Conservation (phyloP, 1,140 invertebrate species). For the Sipha flava region DNA sequence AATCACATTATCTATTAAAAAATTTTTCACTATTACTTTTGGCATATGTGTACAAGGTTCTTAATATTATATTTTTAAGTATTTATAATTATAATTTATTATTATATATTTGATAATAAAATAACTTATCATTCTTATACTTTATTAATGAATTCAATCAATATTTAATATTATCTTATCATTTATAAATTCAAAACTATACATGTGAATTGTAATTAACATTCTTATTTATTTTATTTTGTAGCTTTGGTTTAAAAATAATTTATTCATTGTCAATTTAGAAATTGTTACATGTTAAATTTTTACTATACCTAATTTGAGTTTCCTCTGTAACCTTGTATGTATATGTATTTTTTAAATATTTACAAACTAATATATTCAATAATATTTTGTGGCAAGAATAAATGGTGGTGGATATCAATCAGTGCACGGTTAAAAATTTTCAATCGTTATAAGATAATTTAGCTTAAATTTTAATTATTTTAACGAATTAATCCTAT, state of each 20-base stretch:
- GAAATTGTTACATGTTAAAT: no score
- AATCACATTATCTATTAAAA: background rate
- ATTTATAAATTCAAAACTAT: background rate
- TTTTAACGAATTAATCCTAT: background rate
- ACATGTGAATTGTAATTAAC: background rate
- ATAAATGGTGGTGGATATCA: background rate
- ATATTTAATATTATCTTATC: background rate
- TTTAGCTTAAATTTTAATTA: slow-evolving; percentile 1
- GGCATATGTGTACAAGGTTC: background rate
- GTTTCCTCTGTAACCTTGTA: no score
- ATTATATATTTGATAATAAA: background rate
- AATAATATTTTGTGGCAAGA: background rate
- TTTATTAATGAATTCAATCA: no score
- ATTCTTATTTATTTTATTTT: background rate
- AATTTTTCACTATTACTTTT: background rate
- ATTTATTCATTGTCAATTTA: no score
- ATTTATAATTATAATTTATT: background rate
- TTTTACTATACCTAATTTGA: no score
- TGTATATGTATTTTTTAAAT: background rate
- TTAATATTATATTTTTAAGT: background rate
- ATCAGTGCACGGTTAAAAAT: background rate
- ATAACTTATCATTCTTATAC: no score
- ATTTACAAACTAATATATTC: background rate
- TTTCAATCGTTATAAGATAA: background rate
- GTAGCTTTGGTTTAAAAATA: no score